Base-by-base conservation (phyloP, 2,797 vertebrate genomes). In the Semaprochilodus insignis region DNA sequence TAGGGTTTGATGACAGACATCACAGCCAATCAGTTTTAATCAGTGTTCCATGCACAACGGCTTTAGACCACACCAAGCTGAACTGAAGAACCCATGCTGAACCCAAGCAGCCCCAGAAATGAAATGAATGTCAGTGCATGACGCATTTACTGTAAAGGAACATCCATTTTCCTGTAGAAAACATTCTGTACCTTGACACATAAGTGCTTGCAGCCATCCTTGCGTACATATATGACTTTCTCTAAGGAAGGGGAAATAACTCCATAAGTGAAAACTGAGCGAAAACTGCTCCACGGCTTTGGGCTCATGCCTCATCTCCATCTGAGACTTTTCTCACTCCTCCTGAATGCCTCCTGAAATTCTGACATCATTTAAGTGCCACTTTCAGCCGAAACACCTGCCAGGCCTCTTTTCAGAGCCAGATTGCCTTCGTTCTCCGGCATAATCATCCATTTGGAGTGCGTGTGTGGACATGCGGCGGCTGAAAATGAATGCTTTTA, bases 351-450 rank as follows among this genome's bases (percentile, higher is more conserved):
- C 66, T 69, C 66, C 17, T 69, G 36, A 83, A 79, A 76, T 62
- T 85, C 85, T 75, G 63, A 87, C 72, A 85, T 84, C 65, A 83
- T 82, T 80, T 81, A 85, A 82, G 71, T 76, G 86, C 36, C 80
- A 79, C 82, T 82, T 85, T 78, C 81, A 63, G 74, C 69, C 55
- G 80, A 74, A 88, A 74, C 72, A 75, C 81, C 81, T 78, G 72
- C 73, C 80, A 80, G 34, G 65, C 31, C 59, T 80, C 62, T 59
- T 80, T 81, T 78, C 83, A 82, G 48, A 52, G 67, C 36, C 31
- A 71, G 69, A 83, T 73, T 81, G 66, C 77, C 62, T 83, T 74
- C 83, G 2, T 63, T 82, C 25, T 23, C 59, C 27, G 40, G 67
- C 17, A 82, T 82, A 72, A 66, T 84, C 52, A 63, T 74, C 79